These are phyloP conservation scores for Yponomeuta evonymella DNA, from an alignment of 2,888 invertebrate species.

Conservation along the genomic window DNA sequence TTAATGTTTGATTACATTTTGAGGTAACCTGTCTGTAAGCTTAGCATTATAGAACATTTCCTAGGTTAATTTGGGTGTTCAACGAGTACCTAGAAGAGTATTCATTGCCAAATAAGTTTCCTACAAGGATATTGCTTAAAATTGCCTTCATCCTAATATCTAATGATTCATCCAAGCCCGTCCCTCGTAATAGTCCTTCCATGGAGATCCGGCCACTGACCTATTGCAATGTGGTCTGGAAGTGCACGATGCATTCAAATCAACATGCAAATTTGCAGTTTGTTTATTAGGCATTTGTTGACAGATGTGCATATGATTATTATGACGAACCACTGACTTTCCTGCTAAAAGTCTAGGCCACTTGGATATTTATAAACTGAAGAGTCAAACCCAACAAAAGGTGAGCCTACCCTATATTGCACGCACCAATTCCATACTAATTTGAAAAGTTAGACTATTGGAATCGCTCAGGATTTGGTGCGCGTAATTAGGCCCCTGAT, in stretches of 20 bases:
- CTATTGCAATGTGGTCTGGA: constrained; percentile 3
- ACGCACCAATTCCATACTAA: too few species aligned
- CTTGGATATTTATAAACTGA: too few species aligned
- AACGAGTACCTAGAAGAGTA: too few species aligned
- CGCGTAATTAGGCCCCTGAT: too few species aligned
- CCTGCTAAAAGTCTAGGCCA: not conserved
- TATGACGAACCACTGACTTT: not conserved
- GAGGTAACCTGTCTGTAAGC: not conserved
- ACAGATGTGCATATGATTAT: not conserved
- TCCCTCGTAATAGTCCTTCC: not conserved
- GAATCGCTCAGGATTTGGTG: too few species aligned
- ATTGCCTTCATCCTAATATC: not conserved
- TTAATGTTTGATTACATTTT: not conserved
- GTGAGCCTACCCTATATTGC: too few species aligned
- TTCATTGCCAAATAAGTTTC: not conserved
- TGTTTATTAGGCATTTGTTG: not conserved
- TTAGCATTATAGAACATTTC: too few species aligned
- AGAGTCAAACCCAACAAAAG: too few species aligned
- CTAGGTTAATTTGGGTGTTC: too few species aligned
- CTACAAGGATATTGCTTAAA: not conserved
- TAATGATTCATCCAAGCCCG: not conserved
- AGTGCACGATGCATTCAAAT: not conserved
- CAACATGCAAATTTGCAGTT: not conserved
- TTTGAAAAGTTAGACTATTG: too few species aligned
- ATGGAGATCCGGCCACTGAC: constrained; percentile 8